A percentile compares a stretch with the other conserved stretches of the same genome.
Evolutionary conservation across 2,797 vertebrate species (phyloP).

Genomic region (Sebastes glaucus): DNA sequence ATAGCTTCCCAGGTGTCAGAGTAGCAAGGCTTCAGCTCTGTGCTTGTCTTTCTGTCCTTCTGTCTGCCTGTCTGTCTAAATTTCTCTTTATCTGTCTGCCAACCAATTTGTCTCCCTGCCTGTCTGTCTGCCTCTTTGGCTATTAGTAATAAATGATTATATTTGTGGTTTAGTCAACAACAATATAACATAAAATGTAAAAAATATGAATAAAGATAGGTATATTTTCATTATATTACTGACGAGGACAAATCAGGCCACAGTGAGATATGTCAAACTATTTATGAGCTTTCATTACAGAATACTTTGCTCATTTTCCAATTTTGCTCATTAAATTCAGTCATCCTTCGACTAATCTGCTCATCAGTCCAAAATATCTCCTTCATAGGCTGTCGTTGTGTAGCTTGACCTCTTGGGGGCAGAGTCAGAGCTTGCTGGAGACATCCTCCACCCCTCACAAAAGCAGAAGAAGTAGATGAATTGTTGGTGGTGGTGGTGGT

Average conservation of each 20-base stretch:
- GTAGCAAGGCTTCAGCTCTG: slow-evolving; percentile 65
- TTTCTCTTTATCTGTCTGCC: slow-evolving; percentile 35
- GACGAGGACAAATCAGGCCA: background rate
- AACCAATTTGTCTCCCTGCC: slow-evolving; percentile 4
- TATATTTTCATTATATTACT: background rate
- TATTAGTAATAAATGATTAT: background rate
- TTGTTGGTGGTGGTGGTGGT: background rate
- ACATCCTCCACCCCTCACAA: background rate
- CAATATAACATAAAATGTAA: background rate
- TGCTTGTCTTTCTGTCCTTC: slow-evolving; percentile 51
- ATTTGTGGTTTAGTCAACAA: background rate
- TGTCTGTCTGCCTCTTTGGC: slow-evolving; percentile 1
- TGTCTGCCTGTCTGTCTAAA: slow-evolving; percentile 27
- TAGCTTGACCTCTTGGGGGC: background rate
- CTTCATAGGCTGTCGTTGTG: background rate
- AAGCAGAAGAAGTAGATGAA: background rate
- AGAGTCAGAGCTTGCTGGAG: background rate
- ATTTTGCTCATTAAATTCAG: background rate
- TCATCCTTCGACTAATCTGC: background rate
- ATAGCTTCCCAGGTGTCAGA: slow-evolving; percentile 69
- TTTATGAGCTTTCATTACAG: background rate
- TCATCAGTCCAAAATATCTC: background rate
- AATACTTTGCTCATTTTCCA: background rate
- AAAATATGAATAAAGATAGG: background rate
- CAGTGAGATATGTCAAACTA: background rate